phyloP scores from a whole-genome alignment of 2,113 vertebrate species.

The Galbula dea region DNA sequence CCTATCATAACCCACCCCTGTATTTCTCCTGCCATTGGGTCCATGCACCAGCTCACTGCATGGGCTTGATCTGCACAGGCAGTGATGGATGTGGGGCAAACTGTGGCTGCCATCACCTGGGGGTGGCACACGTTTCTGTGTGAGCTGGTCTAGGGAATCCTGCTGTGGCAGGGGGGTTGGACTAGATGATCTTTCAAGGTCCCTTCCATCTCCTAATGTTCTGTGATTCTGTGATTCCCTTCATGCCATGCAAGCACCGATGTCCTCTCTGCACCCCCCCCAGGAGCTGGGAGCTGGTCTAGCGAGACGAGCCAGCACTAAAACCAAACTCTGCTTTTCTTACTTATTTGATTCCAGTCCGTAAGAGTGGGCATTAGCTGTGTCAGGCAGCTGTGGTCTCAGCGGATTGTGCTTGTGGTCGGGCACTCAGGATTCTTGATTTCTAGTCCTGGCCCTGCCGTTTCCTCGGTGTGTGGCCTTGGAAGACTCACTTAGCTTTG shows the following conservation, averaged over 20 bases:
- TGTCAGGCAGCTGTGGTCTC: conserved; percentile 39
- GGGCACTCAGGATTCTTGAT: not conserved
- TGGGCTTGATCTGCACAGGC: not conserved
- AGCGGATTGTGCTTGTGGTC: not conserved
- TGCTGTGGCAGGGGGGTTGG: too few relatives aligned
- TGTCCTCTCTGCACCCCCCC: not conserved
- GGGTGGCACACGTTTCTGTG: too few relatives aligned
- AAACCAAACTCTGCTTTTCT: conserved; percentile 1
- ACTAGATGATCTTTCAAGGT: too few relatives aligned
- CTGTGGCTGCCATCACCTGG: not conserved
- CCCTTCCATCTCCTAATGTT: too few relatives aligned
- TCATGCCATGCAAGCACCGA: not conserved
- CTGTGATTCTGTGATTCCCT: too few relatives aligned
- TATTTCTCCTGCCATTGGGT: not conserved
- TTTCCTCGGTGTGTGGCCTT: conserved; percentile 35
- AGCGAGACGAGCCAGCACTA: not conserved
- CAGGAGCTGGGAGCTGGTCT: not conserved
- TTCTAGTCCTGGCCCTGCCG: not conserved
- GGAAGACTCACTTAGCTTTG: not conserved
- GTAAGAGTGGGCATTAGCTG: conserved; percentile 18
- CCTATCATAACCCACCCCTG: not conserved
- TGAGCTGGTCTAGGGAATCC: too few relatives aligned
- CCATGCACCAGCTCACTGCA: rapidly evolving
- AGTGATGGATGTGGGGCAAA: not conserved
- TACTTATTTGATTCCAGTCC: not conserved